Base-by-base conservation (phyloP, 64 coral and sea anemone genomes). In the Actinia equina region DNA sequence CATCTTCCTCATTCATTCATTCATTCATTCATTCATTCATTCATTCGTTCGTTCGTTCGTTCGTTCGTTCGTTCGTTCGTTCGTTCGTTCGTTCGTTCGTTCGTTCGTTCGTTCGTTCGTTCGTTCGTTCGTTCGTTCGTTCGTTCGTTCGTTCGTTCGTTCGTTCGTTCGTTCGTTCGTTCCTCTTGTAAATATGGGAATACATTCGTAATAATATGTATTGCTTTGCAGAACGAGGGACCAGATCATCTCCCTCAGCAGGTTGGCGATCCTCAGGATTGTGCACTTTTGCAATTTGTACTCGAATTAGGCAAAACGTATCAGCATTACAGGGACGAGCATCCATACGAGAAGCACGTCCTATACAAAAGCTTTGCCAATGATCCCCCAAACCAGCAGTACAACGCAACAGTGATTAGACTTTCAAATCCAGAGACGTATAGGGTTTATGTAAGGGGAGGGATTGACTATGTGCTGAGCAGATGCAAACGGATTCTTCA, bases 321-420 rank as follows among this genome's bases (percentile, higher is more conserved):
- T 22, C 94, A 93, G 59, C 80, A 93, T 51, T 96, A 90, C 90
- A 55, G 94, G 61, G 94, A 96, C 27, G 91, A 96, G 83, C 90
- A 96, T n/a, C 94, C 91, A 6, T 88, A 93, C 52, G 88, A 90
- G 80, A 59, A 78, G 23, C 83, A 92, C 37, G 85, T 96, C 2
- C 86, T 87, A 55, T 84, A 59, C 25, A 69, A 49, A 6, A 93
- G 88, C 51, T 87, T 80, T 30, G 83, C 61, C 20, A 80, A 77
- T 5, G 91, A 37, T 7, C 20, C 67, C 7, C 43, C 79, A 41
- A 84, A 67, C 25, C 45, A 55, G 1, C 78, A 90, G 74, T 84
- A 90, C 61, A 84, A 54, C 1, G 77, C 85, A 19, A 85, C 83
- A 6, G 83, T 63, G 6, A 85, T 85, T 22, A 85, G 45, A 13